phyloP scores from a whole-genome alignment of 2,888 invertebrate genomes.

The Lysandra bellargus region DNA sequence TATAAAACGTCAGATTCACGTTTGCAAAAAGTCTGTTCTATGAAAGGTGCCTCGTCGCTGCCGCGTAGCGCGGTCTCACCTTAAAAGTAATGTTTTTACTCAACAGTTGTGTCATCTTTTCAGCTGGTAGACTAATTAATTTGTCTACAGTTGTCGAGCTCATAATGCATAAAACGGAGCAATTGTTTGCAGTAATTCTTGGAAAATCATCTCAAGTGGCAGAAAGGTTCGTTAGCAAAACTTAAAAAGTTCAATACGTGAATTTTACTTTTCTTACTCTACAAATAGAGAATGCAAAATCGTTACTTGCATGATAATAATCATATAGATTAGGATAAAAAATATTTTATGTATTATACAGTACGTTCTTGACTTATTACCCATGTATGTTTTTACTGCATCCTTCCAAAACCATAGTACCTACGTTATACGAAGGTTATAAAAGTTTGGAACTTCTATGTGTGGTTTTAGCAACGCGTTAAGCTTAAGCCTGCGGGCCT shows the following conservation, averaged over 20 bases:
- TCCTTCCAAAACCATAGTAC: too few relatives aligned
- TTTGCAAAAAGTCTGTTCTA: background rate
- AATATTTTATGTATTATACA: too few relatives aligned
- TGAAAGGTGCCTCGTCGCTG: background rate
- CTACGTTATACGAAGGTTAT: too few relatives aligned
- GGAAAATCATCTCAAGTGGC: background rate
- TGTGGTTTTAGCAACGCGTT: too few relatives aligned
- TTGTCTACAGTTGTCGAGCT: background rate
- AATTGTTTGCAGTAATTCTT: background rate
- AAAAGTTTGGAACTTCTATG: too few relatives aligned
- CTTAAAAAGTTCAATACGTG: too few relatives aligned
- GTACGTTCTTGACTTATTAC: too few relatives aligned
- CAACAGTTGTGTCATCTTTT: background rate
- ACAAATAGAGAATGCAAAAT: background rate
- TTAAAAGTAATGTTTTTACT: background rate
- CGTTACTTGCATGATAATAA: too few relatives aligned
- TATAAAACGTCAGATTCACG: background rate
- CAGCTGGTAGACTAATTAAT: background rate
- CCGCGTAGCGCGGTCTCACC: too few relatives aligned
- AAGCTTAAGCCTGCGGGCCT: too few relatives aligned
- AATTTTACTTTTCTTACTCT: background rate
- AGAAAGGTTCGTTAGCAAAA: background rate
- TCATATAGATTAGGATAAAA: too few relatives aligned
- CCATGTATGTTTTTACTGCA: too few relatives aligned
- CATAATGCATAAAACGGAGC: background rate